Evolutionary conservation across 2,888 invertebrate genomes (phyloP).

Genomic region (Tromatobia lineatoria): DNA sequence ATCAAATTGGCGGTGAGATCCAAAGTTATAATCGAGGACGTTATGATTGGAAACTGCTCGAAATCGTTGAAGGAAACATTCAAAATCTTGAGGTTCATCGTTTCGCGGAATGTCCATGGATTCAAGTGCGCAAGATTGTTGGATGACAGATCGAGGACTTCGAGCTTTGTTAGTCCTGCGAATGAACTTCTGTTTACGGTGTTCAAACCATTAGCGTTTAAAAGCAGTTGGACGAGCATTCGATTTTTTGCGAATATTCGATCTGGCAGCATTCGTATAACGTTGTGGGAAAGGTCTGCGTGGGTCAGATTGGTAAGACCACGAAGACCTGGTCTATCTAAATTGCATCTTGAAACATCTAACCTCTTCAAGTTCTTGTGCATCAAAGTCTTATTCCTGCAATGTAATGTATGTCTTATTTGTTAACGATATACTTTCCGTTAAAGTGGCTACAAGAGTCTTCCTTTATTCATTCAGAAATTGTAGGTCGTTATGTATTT

Average conservation of each 20-base stretch:
- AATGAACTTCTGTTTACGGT: slow-evolving; percentile 88
- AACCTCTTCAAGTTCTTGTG: slow-evolving; percentile 79
- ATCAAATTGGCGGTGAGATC: slow-evolving; percentile 79
- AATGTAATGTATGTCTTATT: background rate
- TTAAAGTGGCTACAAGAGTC: slow-evolving; percentile 24
- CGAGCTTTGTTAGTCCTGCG: slow-evolving; percentile 87
- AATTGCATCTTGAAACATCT: slow-evolving; percentile 80
- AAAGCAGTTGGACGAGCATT: slow-evolving; percentile 88
- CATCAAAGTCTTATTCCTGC: slow-evolving; percentile 75
- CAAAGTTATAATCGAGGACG: slow-evolving; percentile 72
- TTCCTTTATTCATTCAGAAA: slow-evolving; percentile 44
- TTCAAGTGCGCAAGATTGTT: slow-evolving; percentile 89
- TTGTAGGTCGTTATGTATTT: slow-evolving; percentile 64
- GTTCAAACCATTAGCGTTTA: slow-evolving; percentile 90
- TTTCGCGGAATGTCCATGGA: slow-evolving; percentile 88
- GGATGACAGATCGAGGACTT: slow-evolving; percentile 89
- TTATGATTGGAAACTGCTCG: slow-evolving; percentile 72
- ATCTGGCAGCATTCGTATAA: slow-evolving; percentile 87
- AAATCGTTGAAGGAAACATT: slow-evolving; percentile 87
- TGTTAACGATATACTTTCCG: slow-evolving; percentile 12
- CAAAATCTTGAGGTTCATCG: slow-evolving; percentile 87
- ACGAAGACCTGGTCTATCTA: slow-evolving; percentile 86
- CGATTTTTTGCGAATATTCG: slow-evolving; percentile 89
- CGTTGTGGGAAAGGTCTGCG: slow-evolving; percentile 88
- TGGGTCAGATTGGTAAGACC: slow-evolving; percentile 88